Evolutionary conservation across 2,888 invertebrate species (phyloP), one percentile per base, ranked within the genome.

Genomic region (Achlya flavicornis): DNA sequence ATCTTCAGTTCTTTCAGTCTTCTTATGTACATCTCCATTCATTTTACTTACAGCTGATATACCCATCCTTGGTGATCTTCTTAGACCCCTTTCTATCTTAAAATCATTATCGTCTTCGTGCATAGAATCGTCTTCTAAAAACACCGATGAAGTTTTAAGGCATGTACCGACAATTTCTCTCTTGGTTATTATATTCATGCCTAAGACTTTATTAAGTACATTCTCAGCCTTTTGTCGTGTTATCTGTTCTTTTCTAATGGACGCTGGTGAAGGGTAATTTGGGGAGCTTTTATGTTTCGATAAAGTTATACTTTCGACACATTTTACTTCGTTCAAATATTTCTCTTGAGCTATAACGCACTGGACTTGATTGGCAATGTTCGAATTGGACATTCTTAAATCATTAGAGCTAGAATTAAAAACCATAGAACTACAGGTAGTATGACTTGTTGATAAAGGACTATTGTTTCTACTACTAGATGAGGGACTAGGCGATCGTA

Each of bases 261-360:
- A 79, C 3, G 85, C 85, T 48, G 93, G 92, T 11, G 92, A 92
- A 3, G 90, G 85, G 70, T 88, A 87, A 69, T 82, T 87, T 46
- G 87, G 84, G 33, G 80, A 74, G 10, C 79, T 71, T 58, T 80
- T 78, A 78, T 83, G 80, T 85, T 90, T 94, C 1, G 91, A 86
- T 69, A 94, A 77, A n/a, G 90, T 90, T 63, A 94, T 91, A 71
- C 83, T 94, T 84, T 94, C 93, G 3, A 92, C 94, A 74, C 93
- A 94, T 78, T 90, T 93, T 0, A 94, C 84, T 85, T 94, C 94
- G 67, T 92, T 94, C 57, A 94, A 83, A 75, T 91, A 93, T 76
- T 92, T 94, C 65, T 94, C 94, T 88, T 94, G 94, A 65, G 94
- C 94, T 84, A 94, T 94, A 38, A 94, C 94, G 70, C 92, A 94